Evolutionary conservation across 2,888 invertebrate species (phyloP), one percentile per base, ranked within the genome.

Genomic region (Limnephilus rhombicus): DNA sequence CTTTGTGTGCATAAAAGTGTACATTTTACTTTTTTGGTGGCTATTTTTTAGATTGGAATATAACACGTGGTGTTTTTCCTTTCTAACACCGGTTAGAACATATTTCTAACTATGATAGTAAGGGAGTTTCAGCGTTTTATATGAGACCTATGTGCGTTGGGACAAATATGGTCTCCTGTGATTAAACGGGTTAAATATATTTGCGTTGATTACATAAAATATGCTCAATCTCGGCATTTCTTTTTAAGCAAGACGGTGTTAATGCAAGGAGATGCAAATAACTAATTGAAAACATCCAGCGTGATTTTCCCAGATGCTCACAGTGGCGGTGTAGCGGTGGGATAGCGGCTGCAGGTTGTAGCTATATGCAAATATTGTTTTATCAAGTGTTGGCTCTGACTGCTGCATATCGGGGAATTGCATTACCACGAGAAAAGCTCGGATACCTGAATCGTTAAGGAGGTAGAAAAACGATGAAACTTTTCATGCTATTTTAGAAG

Each of bases 391-490:
- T 87, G 34, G 31, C 81, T 53, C 86, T 80, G 88, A n/a, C 34
- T 37, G 68, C 29, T 34, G 41, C 68, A 68, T 91, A 91, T 86
- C 91, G 85, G 18, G 49, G 24, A 91, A 80, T 37, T 90, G 85
- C 90, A 92, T 92, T 92, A 90, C 83, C 90, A 86, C 90, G 92
- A 90, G 80, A 92, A 92, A 90, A 68, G 92, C 92, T 24, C 7
- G 68, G n/a, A 68, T 68, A 68, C 68, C 7, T 2, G 68, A 68
- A 24, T 68, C 24, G 68, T 68, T 24, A 68, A 68, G 68, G 9
- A 68, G 24, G 24, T 68, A 68, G 68, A 9, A 68, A 24, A n/a
- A 68, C 68, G 68, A 24, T 68, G 68, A n/a, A 68, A 68, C 1
- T 24, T 68, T n/a, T n/a, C n/a, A n/a, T n/a, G n/a, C n/a, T 0